Evolutionary conservation across 2,113 vertebrate species (phyloP), one percentile per base, ranked within the genome.

Genomic region (Cynoglossus semilaevis): DNA sequence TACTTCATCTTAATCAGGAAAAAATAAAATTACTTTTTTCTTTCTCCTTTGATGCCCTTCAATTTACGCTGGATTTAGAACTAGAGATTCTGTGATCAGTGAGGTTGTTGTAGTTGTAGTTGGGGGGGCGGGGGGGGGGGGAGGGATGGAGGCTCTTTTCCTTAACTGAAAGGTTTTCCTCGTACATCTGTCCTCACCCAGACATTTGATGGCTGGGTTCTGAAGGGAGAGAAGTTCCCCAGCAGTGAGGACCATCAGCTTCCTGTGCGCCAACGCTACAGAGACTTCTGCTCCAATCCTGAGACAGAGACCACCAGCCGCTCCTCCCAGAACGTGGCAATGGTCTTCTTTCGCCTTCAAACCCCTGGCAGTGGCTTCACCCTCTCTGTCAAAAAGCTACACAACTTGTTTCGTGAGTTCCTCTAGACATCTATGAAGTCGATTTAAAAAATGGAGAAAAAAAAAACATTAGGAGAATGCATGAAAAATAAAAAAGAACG

Each of bases 141-240:
- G n/a, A n/a, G n/a, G n/a, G n/a, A n/a, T n/a, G n/a, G n/a, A n/a
- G n/a, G n/a, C n/a, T n/a, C n/a, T n/a, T n/a, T n/a, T n/a, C n/a
- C n/a, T n/a, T 29, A 2, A 29, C 22, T 29, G 22, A 29, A 6
- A 29, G 22, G 11, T 8, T 46, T 58, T 18, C 7, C 41, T 8
- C 37, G 8, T 13, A 38, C 37, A 38, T 13, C 12, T 50, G 13
- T 51, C 44, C 11, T 12, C 41, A 70, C 1, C 8, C 63, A 97
- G 95, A 92, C 96, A 19, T 98, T 98, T 88, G 95, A 98, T 47
- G 96, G 96, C 54, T 98, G 96, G 96, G 93, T 98, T 77, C 87
- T 98, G 52, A 96, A 97, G 82, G 95, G 95, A 15, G 94, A 98
- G 83, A 96, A 94, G 84, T 98, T 98, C 74, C 96, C 96, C 42